phyloP scores from a whole-genome alignment of 2,797 vertebrate genomes.

The Syngnathus rostellatus region DNA sequence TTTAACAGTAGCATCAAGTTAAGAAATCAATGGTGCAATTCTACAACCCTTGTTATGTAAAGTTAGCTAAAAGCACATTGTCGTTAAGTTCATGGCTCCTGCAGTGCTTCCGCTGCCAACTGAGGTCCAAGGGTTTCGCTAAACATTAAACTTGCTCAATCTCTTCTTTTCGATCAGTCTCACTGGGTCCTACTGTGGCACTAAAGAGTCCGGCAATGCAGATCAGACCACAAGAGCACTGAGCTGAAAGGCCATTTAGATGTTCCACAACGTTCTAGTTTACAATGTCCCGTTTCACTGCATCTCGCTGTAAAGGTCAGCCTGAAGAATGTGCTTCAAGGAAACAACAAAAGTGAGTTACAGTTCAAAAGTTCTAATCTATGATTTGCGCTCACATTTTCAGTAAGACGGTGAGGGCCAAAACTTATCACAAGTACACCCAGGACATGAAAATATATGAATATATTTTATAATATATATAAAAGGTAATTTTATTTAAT shows the following conservation, averaged over 20 bases:
- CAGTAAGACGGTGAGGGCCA: constrained; percentile 68
- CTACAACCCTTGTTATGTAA: constrained; percentile 35
- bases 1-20: constrained; percentile 35
- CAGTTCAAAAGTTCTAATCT: constrained; percentile 49
- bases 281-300: constrained; percentile 25
- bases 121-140: constrained; percentile 51
- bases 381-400: constrained; percentile 58
- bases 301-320: constrained; percentile 42
- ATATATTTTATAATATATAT: constrained; percentile 64
- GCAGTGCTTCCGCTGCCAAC: constrained; percentile 42
- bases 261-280: constrained; percentile 30
- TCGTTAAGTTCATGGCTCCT: constrained; percentile 40
- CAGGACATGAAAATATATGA: constrained; percentile 78
- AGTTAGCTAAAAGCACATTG: constrained; percentile 41
- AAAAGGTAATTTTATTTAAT: constrained; percentile 75
- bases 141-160: constrained; percentile 46
- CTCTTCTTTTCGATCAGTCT: constrained; percentile 40
- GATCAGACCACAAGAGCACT: constrained; percentile 34
- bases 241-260: constrained; percentile 49
- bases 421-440: constrained; percentile 75
- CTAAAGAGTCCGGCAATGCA: constrained; percentile 16
- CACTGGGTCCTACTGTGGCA: constrained; percentile 35
- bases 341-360: constrained; percentile 38
- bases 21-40: constrained; percentile 40
- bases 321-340: constrained; percentile 56